A percentile compares a stretch with the other conserved stretches of the same genome.
Evolutionary conservation across 2,113 vertebrate species (phyloP).

Genomic region (Saccopteryx bilineata): DNA sequence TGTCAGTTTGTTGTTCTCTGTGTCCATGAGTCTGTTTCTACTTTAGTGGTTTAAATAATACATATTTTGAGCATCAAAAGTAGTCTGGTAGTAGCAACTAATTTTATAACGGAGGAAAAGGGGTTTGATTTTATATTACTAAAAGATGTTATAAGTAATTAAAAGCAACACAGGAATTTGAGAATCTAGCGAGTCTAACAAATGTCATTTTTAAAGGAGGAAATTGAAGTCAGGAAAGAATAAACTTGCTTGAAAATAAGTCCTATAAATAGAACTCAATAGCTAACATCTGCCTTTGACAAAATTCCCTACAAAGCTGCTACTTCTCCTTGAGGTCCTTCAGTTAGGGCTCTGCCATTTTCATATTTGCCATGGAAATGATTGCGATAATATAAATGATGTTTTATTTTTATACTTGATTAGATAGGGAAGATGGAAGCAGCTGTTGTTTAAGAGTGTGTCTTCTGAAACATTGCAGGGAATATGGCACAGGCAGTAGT

Average conservation of each 20-base stretch:
- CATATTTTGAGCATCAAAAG: slow-evolving; percentile 55
- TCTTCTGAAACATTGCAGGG: slow-evolving; percentile 24
- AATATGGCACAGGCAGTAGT: slow-evolving; percentile 4
- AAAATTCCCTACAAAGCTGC: slow-evolving; percentile 53
- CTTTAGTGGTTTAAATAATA: background rate
- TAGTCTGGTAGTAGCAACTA: slow-evolving; percentile 53
- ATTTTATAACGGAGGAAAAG: slow-evolving; percentile 57
- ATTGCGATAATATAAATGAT: slow-evolving; percentile 74
- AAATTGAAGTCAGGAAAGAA: slow-evolving; percentile 72
- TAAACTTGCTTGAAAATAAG: slow-evolving; percentile 68
- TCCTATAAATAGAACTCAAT: slow-evolving; percentile 66
- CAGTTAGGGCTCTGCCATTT: slow-evolving; percentile 69
- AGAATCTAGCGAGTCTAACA: slow-evolving; percentile 39
- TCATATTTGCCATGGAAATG: slow-evolving; percentile 68
- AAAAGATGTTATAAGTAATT: slow-evolving; percentile 51
- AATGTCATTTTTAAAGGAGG: slow-evolving; percentile 52
- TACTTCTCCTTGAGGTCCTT: slow-evolving; percentile 53
- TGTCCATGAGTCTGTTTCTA: too few relatives aligned
- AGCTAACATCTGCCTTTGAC: slow-evolving; percentile 70
- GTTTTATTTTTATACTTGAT: slow-evolving; percentile 79
- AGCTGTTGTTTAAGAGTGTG: slow-evolving; percentile 58
- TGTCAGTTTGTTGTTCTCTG: too few relatives aligned
- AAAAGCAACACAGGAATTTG: slow-evolving; percentile 72
- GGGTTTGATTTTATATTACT: slow-evolving; percentile 58
- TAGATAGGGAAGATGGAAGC: slow-evolving; percentile 68